phyloP scores from a whole-genome alignment of 2,888 invertebrate species.

The Leptopterna dolabrata region DNA sequence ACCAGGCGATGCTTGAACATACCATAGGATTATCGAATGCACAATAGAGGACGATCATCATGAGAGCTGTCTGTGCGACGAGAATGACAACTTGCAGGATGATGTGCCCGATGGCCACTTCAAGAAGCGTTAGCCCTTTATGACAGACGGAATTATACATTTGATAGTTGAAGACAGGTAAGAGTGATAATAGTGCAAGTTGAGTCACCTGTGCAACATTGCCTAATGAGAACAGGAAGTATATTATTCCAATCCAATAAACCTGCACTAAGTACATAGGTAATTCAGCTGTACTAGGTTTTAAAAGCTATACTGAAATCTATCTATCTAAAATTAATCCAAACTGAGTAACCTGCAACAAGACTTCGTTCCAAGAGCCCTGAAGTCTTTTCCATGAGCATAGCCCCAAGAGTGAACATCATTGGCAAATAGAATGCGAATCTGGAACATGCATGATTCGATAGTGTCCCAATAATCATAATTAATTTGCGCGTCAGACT shows the following conservation, averaged over 20 bases:
- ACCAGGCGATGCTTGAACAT: conserved; percentile 59
- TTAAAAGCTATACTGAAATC: too few species aligned
- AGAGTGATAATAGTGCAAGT: too few species aligned
- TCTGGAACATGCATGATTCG: conserved; percentile 58
- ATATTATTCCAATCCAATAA: too few species aligned
- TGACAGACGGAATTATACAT: not conserved
- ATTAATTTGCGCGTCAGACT: too few species aligned
- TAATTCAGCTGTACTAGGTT: too few species aligned
- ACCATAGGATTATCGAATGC: conserved; percentile 62
- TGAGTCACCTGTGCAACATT: not conserved
- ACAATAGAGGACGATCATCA: conserved; percentile 63
- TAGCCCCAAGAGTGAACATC: conserved; percentile 64
- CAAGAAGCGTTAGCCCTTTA: conserved; percentile 55
- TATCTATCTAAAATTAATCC: too few species aligned
- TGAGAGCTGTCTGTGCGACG: conserved; percentile 62
- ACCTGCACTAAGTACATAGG: too few species aligned
- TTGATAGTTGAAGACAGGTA: not conserved
- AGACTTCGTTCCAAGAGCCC: conserved; percentile 64
- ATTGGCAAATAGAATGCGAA: conserved; percentile 64
- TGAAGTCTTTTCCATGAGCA: conserved; percentile 63
- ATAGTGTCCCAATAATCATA: too few species aligned
- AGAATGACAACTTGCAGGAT: conserved; percentile 63
- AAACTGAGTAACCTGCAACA: conserved; percentile 61
- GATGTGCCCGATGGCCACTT: conserved; percentile 63
- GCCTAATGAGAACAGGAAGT: too few species aligned